These are phyloP conservation scores for Melangyna quadrimaculata DNA, from an alignment of 2,888 invertebrate genomes.

Conservation along the genomic window DNA sequence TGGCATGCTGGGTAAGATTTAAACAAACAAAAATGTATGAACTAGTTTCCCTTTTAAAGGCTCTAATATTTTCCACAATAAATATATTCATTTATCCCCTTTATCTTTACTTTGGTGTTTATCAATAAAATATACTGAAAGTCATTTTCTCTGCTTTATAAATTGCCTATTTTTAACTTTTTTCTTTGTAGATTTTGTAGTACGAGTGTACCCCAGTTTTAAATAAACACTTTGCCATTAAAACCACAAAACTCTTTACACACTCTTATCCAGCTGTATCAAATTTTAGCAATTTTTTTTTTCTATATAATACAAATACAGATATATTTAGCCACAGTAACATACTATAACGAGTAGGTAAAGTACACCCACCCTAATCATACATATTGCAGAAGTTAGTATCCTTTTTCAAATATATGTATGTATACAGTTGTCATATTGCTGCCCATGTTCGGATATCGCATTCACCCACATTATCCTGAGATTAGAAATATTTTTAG, in stretches of 20 bases:
- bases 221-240: background rate
- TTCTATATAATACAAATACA: background rate
- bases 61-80: background rate
- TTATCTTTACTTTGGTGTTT: background rate
- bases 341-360: background rate
- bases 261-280: constrained; percentile 24
- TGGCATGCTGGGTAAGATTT: background rate
- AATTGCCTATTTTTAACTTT: background rate
- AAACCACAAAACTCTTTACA: constrained; percentile 8
- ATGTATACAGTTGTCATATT: constrained; percentile 42
- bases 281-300: background rate
- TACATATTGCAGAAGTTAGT: background rate
- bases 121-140: background rate
- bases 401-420: constrained; percentile 42
- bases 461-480: constrained; percentile 17
- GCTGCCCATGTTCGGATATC: constrained; percentile 29
- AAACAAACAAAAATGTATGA: background rate
- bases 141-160: background rate
- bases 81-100: background rate
- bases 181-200: background rate
- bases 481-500: constrained; percentile 57
- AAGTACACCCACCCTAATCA: background rate
- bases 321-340: too few relatives aligned
- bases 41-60: background rate
- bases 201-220: background rate